These are phyloP conservation scores for Thamnophis elegans DNA, from an alignment of 2,797 vertebrate species.

Conservation along the genomic window DNA sequence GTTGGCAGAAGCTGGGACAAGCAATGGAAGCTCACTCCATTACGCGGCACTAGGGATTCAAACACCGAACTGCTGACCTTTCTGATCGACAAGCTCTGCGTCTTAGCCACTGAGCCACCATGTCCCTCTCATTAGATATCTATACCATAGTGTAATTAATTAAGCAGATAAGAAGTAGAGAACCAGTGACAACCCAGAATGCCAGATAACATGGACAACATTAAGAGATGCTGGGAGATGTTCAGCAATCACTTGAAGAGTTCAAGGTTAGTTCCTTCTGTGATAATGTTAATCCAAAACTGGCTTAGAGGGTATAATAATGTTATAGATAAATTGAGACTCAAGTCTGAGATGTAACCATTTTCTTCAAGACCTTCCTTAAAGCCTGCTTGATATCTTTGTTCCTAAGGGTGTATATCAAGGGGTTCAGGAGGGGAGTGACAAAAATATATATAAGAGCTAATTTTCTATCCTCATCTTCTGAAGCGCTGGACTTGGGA, in stretches of 20 bases:
- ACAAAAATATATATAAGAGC: conserved; percentile 52
- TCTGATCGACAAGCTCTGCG: too few relatives aligned
- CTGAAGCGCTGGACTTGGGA: conserved; percentile 37
- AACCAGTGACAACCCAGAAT: neutral
- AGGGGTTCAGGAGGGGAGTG: conserved; percentile 51
- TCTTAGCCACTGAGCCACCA: too few relatives aligned
- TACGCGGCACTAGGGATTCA: too few relatives aligned
- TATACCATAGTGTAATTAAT: neutral
- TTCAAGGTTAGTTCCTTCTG: neutral
- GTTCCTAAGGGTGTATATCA: conserved; percentile 59
- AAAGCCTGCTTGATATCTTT: conserved; percentile 51
- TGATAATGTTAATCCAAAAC: neutral
- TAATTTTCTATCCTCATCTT: conserved; percentile 38
- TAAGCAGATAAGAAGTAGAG: neutral
- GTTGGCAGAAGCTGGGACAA: too few relatives aligned
- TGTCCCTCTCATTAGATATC: too few relatives aligned
- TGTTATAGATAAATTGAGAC: neutral
- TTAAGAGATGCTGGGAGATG: neutral
- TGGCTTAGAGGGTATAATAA: neutral
- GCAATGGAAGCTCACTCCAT: too few relatives aligned
- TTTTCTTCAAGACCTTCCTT: neutral
- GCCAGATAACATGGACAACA: neutral
- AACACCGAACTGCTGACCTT: too few relatives aligned
- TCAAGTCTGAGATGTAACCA: neutral
- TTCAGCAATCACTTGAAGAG: neutral